phyloP scores from a whole-genome alignment of 1,140 invertebrate species.

The Anthonomus grandis region DNA sequence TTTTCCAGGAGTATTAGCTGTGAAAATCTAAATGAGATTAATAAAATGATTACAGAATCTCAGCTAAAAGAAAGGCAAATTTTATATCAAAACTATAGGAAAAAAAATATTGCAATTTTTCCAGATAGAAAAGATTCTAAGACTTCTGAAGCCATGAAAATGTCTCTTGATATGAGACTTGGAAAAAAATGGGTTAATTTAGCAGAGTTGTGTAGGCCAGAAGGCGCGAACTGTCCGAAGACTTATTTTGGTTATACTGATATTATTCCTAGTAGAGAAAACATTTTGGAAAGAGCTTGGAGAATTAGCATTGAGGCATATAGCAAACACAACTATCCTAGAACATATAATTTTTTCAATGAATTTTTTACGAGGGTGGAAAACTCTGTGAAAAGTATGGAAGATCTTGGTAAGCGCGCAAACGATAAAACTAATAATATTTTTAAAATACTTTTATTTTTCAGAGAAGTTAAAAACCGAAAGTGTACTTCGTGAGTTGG shows the following conservation, averaged over 20 bases:
- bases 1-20: constrained; percentile 7
- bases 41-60: constrained; percentile 2
- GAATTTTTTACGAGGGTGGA: constrained; percentile 15
- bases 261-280: constrained; percentile 22
- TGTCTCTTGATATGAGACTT: constrained; percentile 11
- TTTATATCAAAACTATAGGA: not conserved
- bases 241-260: constrained; percentile 21
- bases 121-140: not conserved
- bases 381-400: constrained; percentile 14
- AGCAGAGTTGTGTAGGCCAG: not conserved
- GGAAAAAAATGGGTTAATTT: not conserved
- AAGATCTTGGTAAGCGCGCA: constrained; percentile 15
- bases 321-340: constrained; percentile 8
- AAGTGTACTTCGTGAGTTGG: constrained; percentile 18
- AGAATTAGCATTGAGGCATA: constrained; percentile 14
- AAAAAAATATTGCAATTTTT: not conserved
- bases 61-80: not conserved
- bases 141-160: constrained; percentile 2
- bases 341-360: constrained; percentile 10
- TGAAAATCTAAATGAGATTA: constrained; percentile 21
- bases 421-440: not conserved
- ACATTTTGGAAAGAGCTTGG: constrained; percentile 24
- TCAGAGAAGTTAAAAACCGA: constrained; percentile 25
- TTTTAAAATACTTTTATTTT: constrained; percentile 9
- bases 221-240: not conserved